Conservation (phyloP, 2,113 vertebrate genomes). For the Myiozetetes cayanensis region DNA sequence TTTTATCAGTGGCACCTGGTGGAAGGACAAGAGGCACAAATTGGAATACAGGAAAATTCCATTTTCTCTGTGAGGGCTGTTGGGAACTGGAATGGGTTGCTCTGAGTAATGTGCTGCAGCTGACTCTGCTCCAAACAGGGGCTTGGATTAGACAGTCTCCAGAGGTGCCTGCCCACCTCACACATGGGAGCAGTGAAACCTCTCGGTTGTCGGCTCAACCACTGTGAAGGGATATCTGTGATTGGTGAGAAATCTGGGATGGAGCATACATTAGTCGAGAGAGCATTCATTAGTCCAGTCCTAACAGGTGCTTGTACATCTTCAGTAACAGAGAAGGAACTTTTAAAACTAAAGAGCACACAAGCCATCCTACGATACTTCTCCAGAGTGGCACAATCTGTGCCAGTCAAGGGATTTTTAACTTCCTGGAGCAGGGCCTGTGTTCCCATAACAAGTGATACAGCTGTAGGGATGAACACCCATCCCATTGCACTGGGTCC, state of each 20-base stretch:
- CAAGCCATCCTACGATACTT: accelerated
- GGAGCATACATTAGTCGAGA: background rate
- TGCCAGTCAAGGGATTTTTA: background rate
- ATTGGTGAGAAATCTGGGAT: background rate
- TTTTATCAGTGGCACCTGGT: background rate
- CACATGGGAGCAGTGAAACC: background rate
- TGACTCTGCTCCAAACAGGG: background rate
- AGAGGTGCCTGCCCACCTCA: background rate
- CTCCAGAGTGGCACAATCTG: background rate
- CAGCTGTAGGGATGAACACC: background rate
- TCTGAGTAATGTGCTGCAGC: background rate
- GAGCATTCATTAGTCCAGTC: background rate
- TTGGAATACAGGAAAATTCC: background rate
- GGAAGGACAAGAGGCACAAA: background rate
- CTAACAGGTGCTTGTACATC: background rate
- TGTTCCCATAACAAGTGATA: background rate
- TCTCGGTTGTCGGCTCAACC: background rate
- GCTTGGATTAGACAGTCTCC: background rate
- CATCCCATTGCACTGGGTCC: background rate
- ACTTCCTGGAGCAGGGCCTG: background rate
- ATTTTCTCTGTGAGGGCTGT: background rate
- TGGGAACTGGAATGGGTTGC: background rate
- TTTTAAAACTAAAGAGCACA: background rate
- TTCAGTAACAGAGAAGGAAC: background rate
- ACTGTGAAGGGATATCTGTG: background rate